Conservation (phyloP, 2,113 vertebrate genomes). For the Bos taurus region DNA sequence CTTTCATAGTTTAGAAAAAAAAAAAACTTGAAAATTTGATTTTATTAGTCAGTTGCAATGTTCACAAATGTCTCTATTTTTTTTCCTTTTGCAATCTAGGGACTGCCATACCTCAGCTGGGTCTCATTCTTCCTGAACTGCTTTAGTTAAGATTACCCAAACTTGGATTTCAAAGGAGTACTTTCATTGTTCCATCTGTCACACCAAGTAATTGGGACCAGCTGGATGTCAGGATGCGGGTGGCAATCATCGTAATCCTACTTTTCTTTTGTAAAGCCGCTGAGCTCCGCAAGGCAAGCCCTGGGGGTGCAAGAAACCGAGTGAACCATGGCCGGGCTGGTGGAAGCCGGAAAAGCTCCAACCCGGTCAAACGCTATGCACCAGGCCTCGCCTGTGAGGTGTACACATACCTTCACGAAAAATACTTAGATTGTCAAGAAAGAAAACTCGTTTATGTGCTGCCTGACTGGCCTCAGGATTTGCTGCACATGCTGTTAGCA, state of each 20-base stretch:
- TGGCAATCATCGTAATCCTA: slow-evolving; percentile 81
- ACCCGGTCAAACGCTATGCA: slow-evolving; percentile 84
- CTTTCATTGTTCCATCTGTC: slow-evolving; percentile 69
- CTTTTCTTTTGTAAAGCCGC: slow-evolving; percentile 83
- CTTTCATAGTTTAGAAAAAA: background rate
- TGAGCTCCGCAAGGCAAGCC: slow-evolving; percentile 81
- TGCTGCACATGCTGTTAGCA: slow-evolving; percentile 92
- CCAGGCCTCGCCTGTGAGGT: slow-evolving; percentile 84
- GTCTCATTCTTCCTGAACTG: slow-evolving; percentile 70
- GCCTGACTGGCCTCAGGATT: slow-evolving; percentile 90
- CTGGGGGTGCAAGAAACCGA: slow-evolving; percentile 68
- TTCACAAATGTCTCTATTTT: slow-evolving; percentile 1
- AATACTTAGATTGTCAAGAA: slow-evolving; percentile 95
- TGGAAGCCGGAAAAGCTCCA: slow-evolving; percentile 72
- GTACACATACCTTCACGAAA: slow-evolving; percentile 89
- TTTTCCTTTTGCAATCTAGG: slow-evolving; percentile 74
- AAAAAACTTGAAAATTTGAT: background rate
- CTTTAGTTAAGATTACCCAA: slow-evolving; percentile 60
- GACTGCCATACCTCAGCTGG: slow-evolving; percentile 73
- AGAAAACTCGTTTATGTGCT: slow-evolving; percentile 86
- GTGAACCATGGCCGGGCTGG: slow-evolving; percentile 68
- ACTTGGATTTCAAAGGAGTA: slow-evolving; percentile 71
- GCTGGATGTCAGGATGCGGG: slow-evolving; percentile 87
- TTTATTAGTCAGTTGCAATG: background rate
- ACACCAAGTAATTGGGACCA: slow-evolving; percentile 69